Evolutionary conservation across 1,140 invertebrate genomes (phyloP), one percentile per base, ranked within the genome.

Genomic region (Drosophila leontia): DNA sequence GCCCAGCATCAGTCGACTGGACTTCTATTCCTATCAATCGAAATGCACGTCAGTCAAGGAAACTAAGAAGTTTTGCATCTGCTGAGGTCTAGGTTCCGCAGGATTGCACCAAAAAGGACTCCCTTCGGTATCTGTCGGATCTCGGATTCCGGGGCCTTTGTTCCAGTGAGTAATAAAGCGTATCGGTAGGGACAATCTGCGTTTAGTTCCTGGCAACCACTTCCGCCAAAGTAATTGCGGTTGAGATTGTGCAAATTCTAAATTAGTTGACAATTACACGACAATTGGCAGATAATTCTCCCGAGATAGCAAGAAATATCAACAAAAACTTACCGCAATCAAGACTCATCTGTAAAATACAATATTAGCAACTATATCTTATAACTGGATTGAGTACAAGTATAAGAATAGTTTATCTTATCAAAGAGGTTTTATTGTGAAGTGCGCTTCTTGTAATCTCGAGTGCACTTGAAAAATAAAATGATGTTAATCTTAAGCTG

Each of bases 1-100:
- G 57, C 92, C 93, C 3, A 84, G 91, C 41, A 94, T 96, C 3
- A 96, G 95, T 80, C 93, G 96, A 26, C 92, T 96, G 35, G 94
- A 95, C 65, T 78, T 85, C 0, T 96, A 96, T 80, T 91, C 82
- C 9, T 91, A 88, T 9, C 77, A 93, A 37, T 94, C 94, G 15
- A 64, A 78, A n/a, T 95, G 95, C 75, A 91, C 94, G 5, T 56
- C 79, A 34, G 90, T 93, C 59, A 93, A 93, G 42, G 72, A 86
- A 45, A 87, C 94, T 11, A 94, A 94, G 72, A 94, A 94, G 74
- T 95, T 93, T 86, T 95, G 94, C 80, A 93, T 92, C 84, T 94
- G 94, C 68, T 35, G 42, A 47, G 29, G 39, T 26, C 39, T 23
- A n/a, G 19, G 45, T 47, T 7, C 19, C 59, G 39, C 55, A 59